A percentile compares a stretch with the other conserved stretches of the same genome.
Conservation (phyloP, 2,888 invertebrate genomes). For the Drosophila koepferae region DNA sequence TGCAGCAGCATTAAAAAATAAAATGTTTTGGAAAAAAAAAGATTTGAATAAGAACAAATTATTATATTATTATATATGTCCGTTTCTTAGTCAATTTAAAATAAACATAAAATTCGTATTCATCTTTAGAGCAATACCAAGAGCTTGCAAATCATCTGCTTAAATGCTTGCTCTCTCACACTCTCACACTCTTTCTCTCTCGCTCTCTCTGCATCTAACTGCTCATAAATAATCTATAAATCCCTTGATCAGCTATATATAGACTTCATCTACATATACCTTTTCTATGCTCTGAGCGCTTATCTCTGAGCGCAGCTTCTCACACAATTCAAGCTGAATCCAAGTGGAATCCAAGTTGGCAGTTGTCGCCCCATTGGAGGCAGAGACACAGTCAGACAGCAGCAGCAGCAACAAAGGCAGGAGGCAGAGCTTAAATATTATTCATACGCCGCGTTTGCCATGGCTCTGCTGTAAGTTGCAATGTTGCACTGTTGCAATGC, state of each 20-base stretch:
- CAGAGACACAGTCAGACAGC: not conserved
- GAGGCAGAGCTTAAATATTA: slow-evolving; percentile 63
- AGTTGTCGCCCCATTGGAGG: slow-evolving; percentile 41
- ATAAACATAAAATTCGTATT: no score
- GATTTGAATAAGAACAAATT: no score
- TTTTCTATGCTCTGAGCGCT: not conserved
- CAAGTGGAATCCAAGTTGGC: slow-evolving; percentile 22
- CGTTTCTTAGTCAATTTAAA: not conserved
- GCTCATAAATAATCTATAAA: slow-evolving; percentile 14
- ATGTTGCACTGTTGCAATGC: slow-evolving; percentile 12
- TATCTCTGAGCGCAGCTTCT: slow-evolving; percentile 9
- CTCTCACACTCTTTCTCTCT: no score
- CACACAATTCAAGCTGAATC: slow-evolving; percentile 15
- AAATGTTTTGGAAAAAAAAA: not conserved
- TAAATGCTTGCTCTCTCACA: no score
- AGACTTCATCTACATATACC: not conserved
- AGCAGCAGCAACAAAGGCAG: slow-evolving; percentile 9
- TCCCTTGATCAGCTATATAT: not conserved
- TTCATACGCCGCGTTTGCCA: slow-evolving; percentile 72
- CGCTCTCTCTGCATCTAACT: not conserved
- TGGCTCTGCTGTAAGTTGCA: slow-evolving; percentile 24
- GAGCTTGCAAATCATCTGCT: not conserved
- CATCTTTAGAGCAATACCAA: not conserved
- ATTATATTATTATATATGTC: no score
- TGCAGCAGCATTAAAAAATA: no score